Percentiles rank a stretch among this genome's conserved stretches.
Conservation (phyloP, 2,797 vertebrate species). For the Sebastes steindachneri region DNA sequence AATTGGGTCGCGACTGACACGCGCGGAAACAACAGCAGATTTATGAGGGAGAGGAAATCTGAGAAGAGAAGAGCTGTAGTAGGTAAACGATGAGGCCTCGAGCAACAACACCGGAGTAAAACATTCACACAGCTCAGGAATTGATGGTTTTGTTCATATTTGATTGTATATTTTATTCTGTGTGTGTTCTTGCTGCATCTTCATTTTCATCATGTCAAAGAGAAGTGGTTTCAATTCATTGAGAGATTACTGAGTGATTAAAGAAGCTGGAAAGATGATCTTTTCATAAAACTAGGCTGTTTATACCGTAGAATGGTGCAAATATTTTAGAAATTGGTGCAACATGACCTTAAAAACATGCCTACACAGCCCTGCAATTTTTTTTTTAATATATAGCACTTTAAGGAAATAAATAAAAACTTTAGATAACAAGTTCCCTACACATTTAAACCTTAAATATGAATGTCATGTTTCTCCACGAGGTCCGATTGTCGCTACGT, state of each 20-base stretch:
- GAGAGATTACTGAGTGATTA: background rate
- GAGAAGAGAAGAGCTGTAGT: background rate
- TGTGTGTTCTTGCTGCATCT: background rate
- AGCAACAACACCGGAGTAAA: background rate
- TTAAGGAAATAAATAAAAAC: background rate
- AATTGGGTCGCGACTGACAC: constrained; percentile 24
- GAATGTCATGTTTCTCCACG: background rate
- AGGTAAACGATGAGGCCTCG: background rate
- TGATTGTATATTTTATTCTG: background rate
- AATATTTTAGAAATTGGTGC: no score
- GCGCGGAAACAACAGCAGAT: background rate
- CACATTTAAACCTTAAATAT: background rate
- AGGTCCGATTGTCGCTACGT: background rate
- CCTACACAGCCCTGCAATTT: background rate
- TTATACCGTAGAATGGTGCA: no score
- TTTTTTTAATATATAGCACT: background rate
- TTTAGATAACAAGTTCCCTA: background rate
- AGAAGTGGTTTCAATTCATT: background rate
- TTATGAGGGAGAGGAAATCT: background rate
- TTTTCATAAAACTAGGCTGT: no score
- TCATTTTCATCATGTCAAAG: background rate
- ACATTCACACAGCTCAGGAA: background rate
- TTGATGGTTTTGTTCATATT: background rate
- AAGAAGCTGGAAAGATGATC: no score
- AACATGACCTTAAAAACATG: no score